These are phyloP conservation scores for Forbesichthys agassizii DNA, from an alignment of 2,113 vertebrate genomes.

Conservation along the genomic window DNA sequence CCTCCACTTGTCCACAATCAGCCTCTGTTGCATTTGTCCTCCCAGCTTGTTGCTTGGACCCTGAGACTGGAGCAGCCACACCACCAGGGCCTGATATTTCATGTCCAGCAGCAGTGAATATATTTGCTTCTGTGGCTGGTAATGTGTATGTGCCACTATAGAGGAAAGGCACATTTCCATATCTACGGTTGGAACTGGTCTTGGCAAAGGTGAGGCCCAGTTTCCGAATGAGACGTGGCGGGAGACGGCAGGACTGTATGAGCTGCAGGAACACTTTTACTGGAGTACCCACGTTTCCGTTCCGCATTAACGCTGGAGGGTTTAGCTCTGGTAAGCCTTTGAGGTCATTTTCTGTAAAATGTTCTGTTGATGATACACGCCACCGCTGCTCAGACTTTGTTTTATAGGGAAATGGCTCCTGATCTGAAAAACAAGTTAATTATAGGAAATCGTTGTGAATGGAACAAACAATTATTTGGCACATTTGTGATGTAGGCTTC, in stretches of 20 bases:
- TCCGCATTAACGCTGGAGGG: slow-evolving; percentile 89
- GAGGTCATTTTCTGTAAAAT: slow-evolving; percentile 78
- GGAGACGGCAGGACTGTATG: slow-evolving; percentile 90
- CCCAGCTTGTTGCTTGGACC: slow-evolving; percentile 1
- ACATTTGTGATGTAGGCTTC: not conserved
- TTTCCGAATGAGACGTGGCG: slow-evolving; percentile 85
- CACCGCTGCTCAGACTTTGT: slow-evolving; percentile 76
- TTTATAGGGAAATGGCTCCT: slow-evolving; percentile 67
- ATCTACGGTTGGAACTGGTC: slow-evolving; percentile 84
- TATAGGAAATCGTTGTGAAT: not conserved
- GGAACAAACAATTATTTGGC: not conserved
- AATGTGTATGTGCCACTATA: slow-evolving; percentile 75
- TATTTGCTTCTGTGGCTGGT: slow-evolving; percentile 70
- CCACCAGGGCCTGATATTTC: slow-evolving; percentile 78
- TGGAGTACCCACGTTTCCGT: slow-evolving; percentile 92
- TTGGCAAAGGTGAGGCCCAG: slow-evolving; percentile 88
- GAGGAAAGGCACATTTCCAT: slow-evolving; percentile 89
- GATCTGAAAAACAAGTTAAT: slow-evolving; percentile 62
- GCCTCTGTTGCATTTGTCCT: slow-evolving; percentile 25
- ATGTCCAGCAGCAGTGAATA: slow-evolving; percentile 87
- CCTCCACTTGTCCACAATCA: slow-evolving; percentile 30
- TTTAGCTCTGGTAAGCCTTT: slow-evolving; percentile 85
- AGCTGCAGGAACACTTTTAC: slow-evolving; percentile 87
- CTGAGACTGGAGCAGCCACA: slow-evolving; percentile 13
- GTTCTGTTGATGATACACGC: slow-evolving; percentile 53